phyloP scores from a whole-genome alignment of 2,113 vertebrate species.

The Scytalopus superciliaris region DNA sequence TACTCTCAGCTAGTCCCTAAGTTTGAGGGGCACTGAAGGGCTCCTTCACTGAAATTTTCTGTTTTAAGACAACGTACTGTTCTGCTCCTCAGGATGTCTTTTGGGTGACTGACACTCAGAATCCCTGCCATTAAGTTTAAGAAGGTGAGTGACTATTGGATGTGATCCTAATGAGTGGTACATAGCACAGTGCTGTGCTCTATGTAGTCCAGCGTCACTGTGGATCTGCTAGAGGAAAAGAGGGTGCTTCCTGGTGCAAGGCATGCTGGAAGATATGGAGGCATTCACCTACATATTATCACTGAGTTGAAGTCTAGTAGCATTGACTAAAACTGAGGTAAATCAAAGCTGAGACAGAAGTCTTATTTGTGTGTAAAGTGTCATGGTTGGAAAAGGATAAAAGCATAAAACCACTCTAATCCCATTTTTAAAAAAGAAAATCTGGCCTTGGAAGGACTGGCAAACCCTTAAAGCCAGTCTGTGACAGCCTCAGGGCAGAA shows the following conservation, averaged over 20 bases:
- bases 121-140: not conserved
- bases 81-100: not conserved
- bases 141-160: not conserved
- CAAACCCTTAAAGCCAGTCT: not conserved
- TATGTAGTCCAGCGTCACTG: not conserved
- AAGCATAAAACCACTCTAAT: not conserved
- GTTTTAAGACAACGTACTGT: not conserved
- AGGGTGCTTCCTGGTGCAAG: not conserved
- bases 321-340: not conserved
- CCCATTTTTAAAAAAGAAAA: not conserved
- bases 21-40: not conserved
- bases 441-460: not conserved
- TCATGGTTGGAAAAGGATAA: not conserved
- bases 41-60: not conserved
- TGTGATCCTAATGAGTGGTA: not conserved
- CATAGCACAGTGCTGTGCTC: not conserved
- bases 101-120: not conserved
- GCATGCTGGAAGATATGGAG: accelerated
- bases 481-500: not conserved
- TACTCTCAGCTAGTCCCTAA: not conserved
- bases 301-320: not conserved
- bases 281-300: not conserved
- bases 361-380: not conserved
- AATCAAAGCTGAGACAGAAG: not conserved
- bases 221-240: not conserved